phyloP scores from a whole-genome alignment of 2,888 invertebrate genomes.

The Trissolcus brochymenae region DNA sequence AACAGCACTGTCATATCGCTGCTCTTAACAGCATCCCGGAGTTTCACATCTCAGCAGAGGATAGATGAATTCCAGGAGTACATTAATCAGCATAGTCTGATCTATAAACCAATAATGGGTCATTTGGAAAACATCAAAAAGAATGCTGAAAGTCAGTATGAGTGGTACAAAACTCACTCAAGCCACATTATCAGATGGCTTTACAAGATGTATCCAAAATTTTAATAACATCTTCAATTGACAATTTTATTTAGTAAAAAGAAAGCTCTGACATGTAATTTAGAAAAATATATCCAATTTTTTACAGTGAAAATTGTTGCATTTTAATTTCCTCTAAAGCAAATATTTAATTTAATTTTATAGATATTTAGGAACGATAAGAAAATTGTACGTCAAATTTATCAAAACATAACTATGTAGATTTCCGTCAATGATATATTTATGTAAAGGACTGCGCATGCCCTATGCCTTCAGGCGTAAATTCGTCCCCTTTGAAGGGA shows the following conservation, averaged over 20 bases:
- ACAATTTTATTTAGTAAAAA: not conserved
- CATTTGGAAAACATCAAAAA: slow-evolving; percentile 28
- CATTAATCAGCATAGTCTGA: slow-evolving; percentile 21
- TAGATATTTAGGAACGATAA: not conserved
- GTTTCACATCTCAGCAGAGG: slow-evolving; percentile 33
- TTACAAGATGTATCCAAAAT: slow-evolving; percentile 49
- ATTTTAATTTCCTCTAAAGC: not conserved
- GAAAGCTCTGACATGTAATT: not conserved
- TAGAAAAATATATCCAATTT: not conserved
- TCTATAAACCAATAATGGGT: slow-evolving; percentile 22
- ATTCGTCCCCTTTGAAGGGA: no score
- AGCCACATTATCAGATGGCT: slow-evolving; percentile 65
- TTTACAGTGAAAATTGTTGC: not conserved
- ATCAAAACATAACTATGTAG: no score
- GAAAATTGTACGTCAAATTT: slow-evolving; percentile 2
- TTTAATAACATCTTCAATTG: not conserved
- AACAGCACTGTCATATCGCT: slow-evolving; percentile 14
- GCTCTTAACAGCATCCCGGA: slow-evolving; percentile 19
- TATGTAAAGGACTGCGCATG: no score
- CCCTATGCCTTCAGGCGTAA: no score
- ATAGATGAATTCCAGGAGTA: slow-evolving; percentile 33
- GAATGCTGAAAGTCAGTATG: slow-evolving; percentile 60
- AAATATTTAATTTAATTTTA: not conserved
- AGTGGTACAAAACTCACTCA: slow-evolving; percentile 62
- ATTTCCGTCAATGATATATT: no score